A percentile compares a stretch with the other conserved stretches of the same genome.
Conservation (phyloP, 2,888 invertebrate genomes). For the Mythimna lalbum region DNA sequence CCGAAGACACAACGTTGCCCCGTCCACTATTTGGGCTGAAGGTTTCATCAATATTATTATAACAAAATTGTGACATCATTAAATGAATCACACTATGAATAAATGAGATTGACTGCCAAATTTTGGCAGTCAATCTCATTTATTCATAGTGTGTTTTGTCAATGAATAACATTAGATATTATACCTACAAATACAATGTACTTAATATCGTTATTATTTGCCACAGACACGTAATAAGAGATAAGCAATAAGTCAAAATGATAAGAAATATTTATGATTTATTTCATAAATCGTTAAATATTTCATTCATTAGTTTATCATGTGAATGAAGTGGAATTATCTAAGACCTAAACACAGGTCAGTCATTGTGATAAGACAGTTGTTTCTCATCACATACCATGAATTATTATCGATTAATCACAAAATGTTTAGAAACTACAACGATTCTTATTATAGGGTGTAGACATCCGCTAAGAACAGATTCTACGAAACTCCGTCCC, state of each 20-base stretch:
- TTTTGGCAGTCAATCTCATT: constrained; percentile 1
- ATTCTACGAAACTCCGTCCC: too few species aligned
- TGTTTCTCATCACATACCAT: not conserved
- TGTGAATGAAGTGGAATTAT: not conserved
- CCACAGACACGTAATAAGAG: not conserved
- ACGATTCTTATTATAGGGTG: too few species aligned
- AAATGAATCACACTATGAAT: too few species aligned
- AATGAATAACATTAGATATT: constrained; percentile 9
- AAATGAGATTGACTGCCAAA: too few species aligned
- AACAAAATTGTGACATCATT: too few species aligned
- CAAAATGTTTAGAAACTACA: too few species aligned
- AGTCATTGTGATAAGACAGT: constrained; percentile 1
- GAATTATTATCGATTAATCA: too few species aligned
- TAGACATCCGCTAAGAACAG: too few species aligned
- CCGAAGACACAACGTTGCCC: too few species aligned
- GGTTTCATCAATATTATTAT: too few species aligned
- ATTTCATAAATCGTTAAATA: not conserved
- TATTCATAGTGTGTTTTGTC: not conserved
- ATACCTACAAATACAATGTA: not conserved
- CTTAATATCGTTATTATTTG: not conserved
- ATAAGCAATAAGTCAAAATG: not conserved
- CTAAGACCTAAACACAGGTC: not conserved
- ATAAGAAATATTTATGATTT: constrained; percentile 18
- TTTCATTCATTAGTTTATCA: constrained; percentile 18
- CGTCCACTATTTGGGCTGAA: too few species aligned